Conservation (phyloP, 2,113 vertebrate genomes). For the Colius striatus region DNA sequence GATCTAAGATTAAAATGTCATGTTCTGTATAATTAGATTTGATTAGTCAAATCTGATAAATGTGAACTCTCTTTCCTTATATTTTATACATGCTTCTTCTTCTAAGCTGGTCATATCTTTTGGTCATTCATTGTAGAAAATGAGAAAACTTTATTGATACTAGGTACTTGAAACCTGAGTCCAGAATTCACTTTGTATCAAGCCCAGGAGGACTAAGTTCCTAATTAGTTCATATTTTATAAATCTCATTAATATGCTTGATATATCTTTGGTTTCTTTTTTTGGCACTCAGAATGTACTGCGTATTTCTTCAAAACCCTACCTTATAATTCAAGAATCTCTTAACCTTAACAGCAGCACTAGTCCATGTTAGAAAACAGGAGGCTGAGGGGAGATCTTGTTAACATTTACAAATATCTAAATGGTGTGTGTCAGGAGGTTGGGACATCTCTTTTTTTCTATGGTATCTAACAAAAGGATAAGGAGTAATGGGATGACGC, state of each 20-base stretch:
- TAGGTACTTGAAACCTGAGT: neutral
- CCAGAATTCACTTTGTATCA: neutral
- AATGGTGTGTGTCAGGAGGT: too few species aligned
- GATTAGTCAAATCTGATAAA: neutral
- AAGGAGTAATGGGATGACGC: too few species aligned
- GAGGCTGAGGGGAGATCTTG: too few species aligned
- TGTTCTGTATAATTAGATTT: neutral
- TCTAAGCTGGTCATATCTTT: neutral
- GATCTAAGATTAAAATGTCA: neutral
- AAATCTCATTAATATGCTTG: neutral
- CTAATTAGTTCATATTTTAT: neutral
- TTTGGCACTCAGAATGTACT: neutral
- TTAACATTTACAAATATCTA: too few species aligned
- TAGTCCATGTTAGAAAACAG: too few species aligned
- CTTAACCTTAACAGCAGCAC: neutral
- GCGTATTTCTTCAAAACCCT: neutral
- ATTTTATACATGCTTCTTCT: neutral
- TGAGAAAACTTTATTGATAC: neutral
- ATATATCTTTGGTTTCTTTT: neutral
- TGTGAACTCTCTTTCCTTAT: neutral
- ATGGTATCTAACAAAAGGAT: too few species aligned
- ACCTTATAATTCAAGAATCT: neutral
- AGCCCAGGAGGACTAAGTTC: neutral
- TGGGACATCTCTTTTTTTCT: too few species aligned
- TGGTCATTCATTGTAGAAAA: neutral